Conservation (phyloP, 2,113 vertebrate species). For the Leptodactylus fuscus region DNA sequence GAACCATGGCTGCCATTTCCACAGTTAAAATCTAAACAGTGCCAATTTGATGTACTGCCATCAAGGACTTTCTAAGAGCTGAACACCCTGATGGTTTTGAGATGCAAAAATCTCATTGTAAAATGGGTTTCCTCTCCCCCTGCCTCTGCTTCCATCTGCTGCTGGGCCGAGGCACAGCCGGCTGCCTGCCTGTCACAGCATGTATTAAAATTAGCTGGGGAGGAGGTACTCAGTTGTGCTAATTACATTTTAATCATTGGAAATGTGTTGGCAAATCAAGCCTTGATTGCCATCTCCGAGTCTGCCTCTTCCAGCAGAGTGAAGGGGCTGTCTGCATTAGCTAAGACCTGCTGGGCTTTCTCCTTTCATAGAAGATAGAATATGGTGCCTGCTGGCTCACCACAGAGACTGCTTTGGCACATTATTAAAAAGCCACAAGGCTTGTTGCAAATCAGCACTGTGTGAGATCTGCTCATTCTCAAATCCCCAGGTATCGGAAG, state of each 20-base stretch:
- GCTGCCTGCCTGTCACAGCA: constrained; percentile 99
- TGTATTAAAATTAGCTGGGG: constrained; percentile 99
- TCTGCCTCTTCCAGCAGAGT: constrained; percentile 91
- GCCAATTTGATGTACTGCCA: constrained; percentile 93
- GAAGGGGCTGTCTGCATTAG: constrained; percentile 81
- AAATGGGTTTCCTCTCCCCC: constrained; percentile 95
- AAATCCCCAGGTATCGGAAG: constrained; percentile 81
- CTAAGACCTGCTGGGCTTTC: constrained; percentile 79
- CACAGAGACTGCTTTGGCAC: constrained; percentile 86
- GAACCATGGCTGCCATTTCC: constrained; percentile 85
- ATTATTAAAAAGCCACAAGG: constrained; percentile 89
- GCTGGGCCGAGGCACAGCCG: constrained; percentile 91
- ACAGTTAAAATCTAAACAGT: constrained; percentile 84
- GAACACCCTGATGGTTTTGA: constrained; percentile 95
- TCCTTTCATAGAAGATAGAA: constrained; percentile 83
- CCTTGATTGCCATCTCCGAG: constrained; percentile 98
- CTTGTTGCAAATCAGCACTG: constrained; percentile 85
- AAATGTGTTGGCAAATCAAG: constrained; percentile 99
- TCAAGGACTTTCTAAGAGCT: constrained; percentile 89
- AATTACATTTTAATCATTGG: constrained; percentile 99
- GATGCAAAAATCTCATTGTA: constrained; percentile 95
- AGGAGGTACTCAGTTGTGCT: constrained; percentile 99
- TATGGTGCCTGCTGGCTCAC: constrained; percentile 87
- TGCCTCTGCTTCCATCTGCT: constrained; percentile 98
- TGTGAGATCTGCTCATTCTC: constrained; percentile 86